phyloP scores from a whole-genome alignment of 1,140 invertebrate genomes.

The Steinernema khuongi region DNA sequence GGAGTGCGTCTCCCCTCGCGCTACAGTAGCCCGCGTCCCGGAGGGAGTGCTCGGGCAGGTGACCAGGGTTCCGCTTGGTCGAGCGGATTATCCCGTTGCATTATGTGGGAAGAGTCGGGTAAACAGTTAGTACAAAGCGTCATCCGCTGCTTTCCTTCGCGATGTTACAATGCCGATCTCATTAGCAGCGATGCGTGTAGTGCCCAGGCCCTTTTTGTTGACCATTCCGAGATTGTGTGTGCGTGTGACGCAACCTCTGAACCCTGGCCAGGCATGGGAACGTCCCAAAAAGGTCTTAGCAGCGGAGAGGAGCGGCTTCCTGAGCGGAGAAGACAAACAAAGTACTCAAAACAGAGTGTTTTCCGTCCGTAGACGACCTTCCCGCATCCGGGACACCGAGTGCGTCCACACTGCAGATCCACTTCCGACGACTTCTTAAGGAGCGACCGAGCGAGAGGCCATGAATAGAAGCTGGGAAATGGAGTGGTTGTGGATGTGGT shows the following conservation, averaged over 20 bases:
- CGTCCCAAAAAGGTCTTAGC: neutral
- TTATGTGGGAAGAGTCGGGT: neutral
- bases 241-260: neutral
- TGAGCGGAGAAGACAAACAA: neutral
- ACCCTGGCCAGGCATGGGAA: neutral
- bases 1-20: neutral
- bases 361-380: too few relatives aligned
- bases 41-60: neutral
- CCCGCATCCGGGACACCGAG: too few relatives aligned
- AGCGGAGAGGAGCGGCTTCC: neutral
- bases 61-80: slow-evolving; percentile 2
- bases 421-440: too few relatives aligned
- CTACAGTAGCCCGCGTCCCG: neutral
- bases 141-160: neutral
- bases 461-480: too few relatives aligned
- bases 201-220: slow-evolving; percentile 9
- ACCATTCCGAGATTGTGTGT: neutral
- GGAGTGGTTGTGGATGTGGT: too few relatives aligned
- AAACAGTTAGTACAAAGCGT: slow-evolving; percentile 2
- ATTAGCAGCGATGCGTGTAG: slow-evolving; percentile 8
- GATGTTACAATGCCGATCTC: slow-evolving; percentile 7
- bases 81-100: neutral
- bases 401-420: too few relatives aligned
- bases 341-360: too few relatives aligned
- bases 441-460: too few relatives aligned